These are phyloP conservation scores for Cryptoleucopteryx plumbea DNA, from an alignment of 2,113 vertebrate genomes.

Conservation along the genomic window DNA sequence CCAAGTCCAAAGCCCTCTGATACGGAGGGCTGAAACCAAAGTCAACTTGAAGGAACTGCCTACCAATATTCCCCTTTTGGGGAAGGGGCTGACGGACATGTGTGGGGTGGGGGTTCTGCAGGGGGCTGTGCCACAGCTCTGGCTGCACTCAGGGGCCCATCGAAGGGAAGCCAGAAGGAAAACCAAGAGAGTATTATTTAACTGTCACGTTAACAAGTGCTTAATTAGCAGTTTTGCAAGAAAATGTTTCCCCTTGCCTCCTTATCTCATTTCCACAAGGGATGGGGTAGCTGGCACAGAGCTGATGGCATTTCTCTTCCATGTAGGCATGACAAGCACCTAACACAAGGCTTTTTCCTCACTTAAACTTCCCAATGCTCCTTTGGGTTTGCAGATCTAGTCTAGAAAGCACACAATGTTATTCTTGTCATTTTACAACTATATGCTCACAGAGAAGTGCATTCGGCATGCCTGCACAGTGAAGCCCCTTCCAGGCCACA, in stretches of 20 bases:
- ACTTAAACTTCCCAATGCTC: background rate
- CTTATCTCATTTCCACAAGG: background rate
- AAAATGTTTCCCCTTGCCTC: background rate
- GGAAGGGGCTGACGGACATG: background rate
- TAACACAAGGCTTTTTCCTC: background rate
- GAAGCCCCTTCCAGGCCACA: background rate
- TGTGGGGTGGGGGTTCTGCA: background rate
- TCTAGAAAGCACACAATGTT: background rate
- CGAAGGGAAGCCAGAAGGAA: background rate
- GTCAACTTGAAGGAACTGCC: background rate
- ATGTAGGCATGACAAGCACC: rapidly evolving
- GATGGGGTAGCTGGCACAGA: background rate
- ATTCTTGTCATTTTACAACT: rapidly evolving
- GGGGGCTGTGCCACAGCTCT: background rate
- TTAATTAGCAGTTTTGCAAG: background rate
- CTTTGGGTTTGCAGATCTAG: background rate
- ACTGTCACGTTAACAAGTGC: background rate
- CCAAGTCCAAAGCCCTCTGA: background rate
- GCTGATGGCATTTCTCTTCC: background rate
- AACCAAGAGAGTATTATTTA: background rate
- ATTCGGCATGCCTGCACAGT: background rate
- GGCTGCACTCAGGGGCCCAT: background rate
- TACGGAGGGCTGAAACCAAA: background rate
- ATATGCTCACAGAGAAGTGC: rapidly evolving
- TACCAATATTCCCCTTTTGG: background rate